These are phyloP conservation scores for Pseudochirops corinnae DNA, from an alignment of 2,797 vertebrate genomes.

Conservation along the genomic window DNA sequence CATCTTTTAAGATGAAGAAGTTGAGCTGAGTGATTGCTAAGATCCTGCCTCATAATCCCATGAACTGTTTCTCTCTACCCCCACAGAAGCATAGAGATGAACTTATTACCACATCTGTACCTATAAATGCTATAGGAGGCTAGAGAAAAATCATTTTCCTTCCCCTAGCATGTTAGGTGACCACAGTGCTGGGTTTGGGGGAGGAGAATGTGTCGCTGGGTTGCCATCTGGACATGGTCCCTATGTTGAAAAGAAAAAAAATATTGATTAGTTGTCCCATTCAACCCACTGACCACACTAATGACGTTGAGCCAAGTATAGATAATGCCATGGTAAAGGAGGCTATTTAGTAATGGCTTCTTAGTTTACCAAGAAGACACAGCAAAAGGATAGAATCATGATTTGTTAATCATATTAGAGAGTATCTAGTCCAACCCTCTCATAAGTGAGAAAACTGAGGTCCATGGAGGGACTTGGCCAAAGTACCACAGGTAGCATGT, in stretches of 20 bases:
- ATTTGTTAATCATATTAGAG: background rate
- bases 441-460: background rate
- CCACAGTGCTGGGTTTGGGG: background rate
- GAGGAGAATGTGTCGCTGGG: background rate
- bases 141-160: background rate
- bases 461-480: background rate
- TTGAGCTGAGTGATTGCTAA: background rate
- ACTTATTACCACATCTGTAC: background rate
- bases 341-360: background rate
- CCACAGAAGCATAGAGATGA: background rate
- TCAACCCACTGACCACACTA: background rate
- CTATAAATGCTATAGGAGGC: background rate
- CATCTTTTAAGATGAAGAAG: background rate
- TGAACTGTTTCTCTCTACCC: background rate
- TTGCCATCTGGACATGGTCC: background rate
- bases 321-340: conserved; percentile 21
- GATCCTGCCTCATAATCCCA: background rate
- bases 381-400: background rate
- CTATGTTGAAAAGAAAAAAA: background rate
- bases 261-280: background rate
- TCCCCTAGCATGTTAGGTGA: background rate
- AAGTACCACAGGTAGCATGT: background rate
- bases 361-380: conserved; percentile 16
- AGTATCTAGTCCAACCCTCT: background rate
- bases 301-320: background rate